These are phyloP conservation scores for Semnornis frantzii DNA, from an alignment of 2,113 vertebrate genomes.

Conservation along the genomic window DNA sequence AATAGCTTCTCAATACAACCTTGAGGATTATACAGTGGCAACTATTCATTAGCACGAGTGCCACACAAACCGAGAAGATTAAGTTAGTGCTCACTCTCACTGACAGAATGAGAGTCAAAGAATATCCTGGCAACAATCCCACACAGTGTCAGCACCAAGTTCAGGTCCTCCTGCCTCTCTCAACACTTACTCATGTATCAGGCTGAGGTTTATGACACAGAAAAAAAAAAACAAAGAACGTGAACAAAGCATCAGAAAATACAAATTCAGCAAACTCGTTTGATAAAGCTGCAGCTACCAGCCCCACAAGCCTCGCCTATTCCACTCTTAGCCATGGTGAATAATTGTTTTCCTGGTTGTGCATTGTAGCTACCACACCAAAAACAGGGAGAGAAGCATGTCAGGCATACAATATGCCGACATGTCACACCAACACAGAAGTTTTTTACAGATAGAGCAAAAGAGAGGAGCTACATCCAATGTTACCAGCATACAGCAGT, in stretches of 20 bases:
- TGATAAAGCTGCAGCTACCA: rapidly evolving
- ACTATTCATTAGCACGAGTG: slow-evolving; percentile 28
- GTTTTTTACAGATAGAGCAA: background rate
- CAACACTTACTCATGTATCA: background rate
- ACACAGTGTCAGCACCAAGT: background rate
- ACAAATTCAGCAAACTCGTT: background rate
- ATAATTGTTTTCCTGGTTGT: background rate
- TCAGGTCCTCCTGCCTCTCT: slow-evolving; percentile 27
- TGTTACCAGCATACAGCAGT: background rate
- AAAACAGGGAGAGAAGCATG: rapidly evolving
- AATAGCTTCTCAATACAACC: background rate
- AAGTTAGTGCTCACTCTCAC: background rate
- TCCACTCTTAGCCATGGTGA: rapidly evolving
- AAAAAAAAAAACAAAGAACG: background rate
- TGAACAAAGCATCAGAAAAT: background rate
- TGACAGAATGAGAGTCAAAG: background rate
- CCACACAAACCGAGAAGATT: slow-evolving; percentile 16
- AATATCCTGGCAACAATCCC: slow-evolving; percentile 44
- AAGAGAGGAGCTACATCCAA: background rate
- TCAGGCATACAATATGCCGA: background rate
- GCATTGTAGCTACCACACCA: background rate
- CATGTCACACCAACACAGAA: rapidly evolving
- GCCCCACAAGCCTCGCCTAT: background rate
- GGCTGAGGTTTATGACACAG: background rate
- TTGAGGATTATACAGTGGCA: slow-evolving; percentile 43